Evolutionary conservation across 2,797 vertebrate genomes (phyloP), one percentile per base, ranked within the genome.

Genomic region (Triplophysa bombifrons): DNA sequence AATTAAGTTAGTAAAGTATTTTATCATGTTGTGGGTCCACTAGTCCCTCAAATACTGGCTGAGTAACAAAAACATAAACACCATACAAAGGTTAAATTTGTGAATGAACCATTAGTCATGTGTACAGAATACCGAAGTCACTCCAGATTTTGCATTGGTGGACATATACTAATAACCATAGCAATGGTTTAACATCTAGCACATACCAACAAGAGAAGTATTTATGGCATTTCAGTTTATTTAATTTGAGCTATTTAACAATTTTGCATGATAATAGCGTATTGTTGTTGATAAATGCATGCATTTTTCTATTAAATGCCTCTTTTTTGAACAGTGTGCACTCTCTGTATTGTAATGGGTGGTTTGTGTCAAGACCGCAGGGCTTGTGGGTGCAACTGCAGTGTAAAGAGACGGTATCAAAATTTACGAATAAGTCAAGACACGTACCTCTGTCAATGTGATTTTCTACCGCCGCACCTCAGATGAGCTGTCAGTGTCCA

Each of bases 381-480:
- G 63, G 34, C 30, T 41, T 25, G 22, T 60, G 58, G 58, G 25
- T 2, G 58, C 58, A 27, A 27, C 19, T n/a, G 9, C 30, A 12
- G 17, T 65, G 16, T 17, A 41, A 10, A 65, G 30, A 38, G 30
- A 63, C 58, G 10, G 60, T 19, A 65, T 41, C 16, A 65, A 5
- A 41, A 38, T 13, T n/a, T 41, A 14, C 30, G 30, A 61, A 61
- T 61, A 61, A 30, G 58, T 65, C 63, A 65, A n/a, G 63, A 65
- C 30, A 65, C 19, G 34, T 65, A 41, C 63, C 63, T 65, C 17
- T 2, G 61, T n/a, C 61, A 38, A 30, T 41, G 17, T 38, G 30
- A 64, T 64, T 41, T 65, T 41, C 34, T 12, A 19, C 8, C 27
- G 41, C 63, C 63, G 19, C 63, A 65, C 63, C 30, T 65, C 63